phyloP scores from a whole-genome alignment of 92 coral and sea anemone genomes.

The Epizoanthus illoricatus region DNA sequence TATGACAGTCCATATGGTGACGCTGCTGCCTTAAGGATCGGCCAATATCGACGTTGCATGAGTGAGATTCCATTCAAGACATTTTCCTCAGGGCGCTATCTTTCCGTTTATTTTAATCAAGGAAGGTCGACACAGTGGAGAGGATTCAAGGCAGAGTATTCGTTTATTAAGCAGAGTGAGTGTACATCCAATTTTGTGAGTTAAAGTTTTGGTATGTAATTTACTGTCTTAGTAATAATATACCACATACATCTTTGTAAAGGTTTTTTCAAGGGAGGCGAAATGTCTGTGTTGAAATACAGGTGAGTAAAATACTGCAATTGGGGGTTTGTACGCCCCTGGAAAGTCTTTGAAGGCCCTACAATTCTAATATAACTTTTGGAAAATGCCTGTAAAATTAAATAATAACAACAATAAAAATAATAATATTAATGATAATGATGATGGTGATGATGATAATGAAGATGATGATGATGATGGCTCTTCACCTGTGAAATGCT shows the following conservation, averaged over 20 bases:
- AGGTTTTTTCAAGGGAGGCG: too few relatives aligned
- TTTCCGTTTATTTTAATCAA: slow-evolving; percentile 4
- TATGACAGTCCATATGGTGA: slow-evolving; percentile 24
- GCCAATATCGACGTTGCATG: neutral
- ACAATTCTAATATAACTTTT: too few relatives aligned
- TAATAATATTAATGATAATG: too few relatives aligned
- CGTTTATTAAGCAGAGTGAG: slow-evolving; percentile 26
- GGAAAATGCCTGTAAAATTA: too few relatives aligned
- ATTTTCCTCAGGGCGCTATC: slow-evolving; percentile 20
- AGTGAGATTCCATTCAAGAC: neutral
- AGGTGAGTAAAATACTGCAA: too few relatives aligned
- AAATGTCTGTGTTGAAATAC: too few relatives aligned
- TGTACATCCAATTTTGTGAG: neutral
- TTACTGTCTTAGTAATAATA: neutral
- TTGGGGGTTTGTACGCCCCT: too few relatives aligned
- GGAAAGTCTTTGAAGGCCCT: too few relatives aligned
- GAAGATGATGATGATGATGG: too few relatives aligned
- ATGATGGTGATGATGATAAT: too few relatives aligned
- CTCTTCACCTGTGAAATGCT: too few relatives aligned
- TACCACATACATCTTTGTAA: neutral
- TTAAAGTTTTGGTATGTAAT: neutral
- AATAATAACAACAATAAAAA: too few relatives aligned
- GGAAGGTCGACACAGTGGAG: neutral
- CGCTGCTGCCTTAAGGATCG: neutral
- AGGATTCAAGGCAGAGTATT: slow-evolving; percentile 18